These are phyloP conservation scores for Leptopilina myrica DNA, from an alignment of 2,888 invertebrate species.

Conservation along the genomic window DNA sequence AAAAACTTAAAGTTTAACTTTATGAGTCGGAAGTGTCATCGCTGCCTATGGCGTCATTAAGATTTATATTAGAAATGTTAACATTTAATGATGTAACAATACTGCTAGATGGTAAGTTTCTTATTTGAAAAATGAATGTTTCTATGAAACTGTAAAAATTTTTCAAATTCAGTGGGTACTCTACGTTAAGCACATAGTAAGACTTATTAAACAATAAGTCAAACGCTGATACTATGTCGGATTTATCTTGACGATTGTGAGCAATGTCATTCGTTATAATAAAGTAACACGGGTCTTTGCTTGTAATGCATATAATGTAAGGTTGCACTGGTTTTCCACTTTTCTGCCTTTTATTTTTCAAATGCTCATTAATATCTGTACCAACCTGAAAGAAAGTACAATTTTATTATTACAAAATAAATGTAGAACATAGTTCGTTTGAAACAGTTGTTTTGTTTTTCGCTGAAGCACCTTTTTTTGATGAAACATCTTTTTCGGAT, in stretches of 20 bases:
- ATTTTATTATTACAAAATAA: neutral
- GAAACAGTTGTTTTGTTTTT: neutral
- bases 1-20: neutral
- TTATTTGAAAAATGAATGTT: conserved; percentile 42
- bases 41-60: neutral
- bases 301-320: conserved; percentile 43
- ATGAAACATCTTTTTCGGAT: neutral
- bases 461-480: neutral
- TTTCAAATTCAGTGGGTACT: conserved; percentile 42
- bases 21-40: neutral
- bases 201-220: conserved; percentile 50
- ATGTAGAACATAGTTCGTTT: neutral
- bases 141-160: conserved; percentile 47
- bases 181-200: conserved; percentile 43
- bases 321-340: conserved; percentile 42
- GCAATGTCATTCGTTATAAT: conserved; percentile 41
- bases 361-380: conserved; percentile 39
- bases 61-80: neutral
- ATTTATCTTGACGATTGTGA: conserved; percentile 40
- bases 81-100: neutral
- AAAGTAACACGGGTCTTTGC: conserved; percentile 36
- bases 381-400: conserved; percentile 21
- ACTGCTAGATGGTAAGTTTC: neutral
- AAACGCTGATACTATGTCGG: conserved; percentile 40
- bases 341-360: conserved; percentile 32